phyloP scores from a whole-genome alignment of 2,113 vertebrate genomes.

The Erpornis zantholeuca region DNA sequence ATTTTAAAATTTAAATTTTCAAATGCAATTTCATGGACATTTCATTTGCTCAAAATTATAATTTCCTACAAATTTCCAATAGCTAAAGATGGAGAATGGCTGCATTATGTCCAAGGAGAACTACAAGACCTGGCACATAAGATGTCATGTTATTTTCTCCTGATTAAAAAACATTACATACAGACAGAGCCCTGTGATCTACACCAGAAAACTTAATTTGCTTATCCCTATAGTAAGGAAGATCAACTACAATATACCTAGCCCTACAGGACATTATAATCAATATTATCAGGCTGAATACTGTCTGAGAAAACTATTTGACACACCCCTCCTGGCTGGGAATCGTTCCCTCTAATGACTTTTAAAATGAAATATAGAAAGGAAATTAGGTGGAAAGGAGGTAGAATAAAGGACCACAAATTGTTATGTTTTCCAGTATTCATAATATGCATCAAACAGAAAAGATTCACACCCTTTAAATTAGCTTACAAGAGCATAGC shows the following conservation, averaged over 20 bases:
- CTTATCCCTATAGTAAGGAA: not conserved
- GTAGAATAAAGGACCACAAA: not conserved
- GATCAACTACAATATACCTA: not conserved
- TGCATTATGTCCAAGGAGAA: not conserved
- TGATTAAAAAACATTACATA: not conserved
- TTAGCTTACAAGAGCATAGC: not conserved
- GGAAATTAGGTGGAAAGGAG: not conserved
- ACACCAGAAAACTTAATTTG: not conserved
- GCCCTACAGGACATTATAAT: not conserved
- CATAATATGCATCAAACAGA: not conserved
- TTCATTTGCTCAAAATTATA: not conserved
- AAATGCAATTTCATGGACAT: not conserved
- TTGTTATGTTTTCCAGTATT: not conserved
- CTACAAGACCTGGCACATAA: not conserved
- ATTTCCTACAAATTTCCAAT: not conserved
- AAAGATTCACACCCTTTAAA: not conserved
- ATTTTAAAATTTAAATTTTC: not conserved
- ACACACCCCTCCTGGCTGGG: not conserved
- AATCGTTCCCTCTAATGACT: not conserved
- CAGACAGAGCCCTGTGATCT: not conserved
- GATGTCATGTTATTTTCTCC: not conserved
- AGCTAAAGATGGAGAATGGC: not conserved
- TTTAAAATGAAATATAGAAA: not conserved
- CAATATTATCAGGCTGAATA: not conserved
- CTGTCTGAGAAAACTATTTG: not conserved